A percentile compares a stretch with the other conserved stretches of the same genome.
Evolutionary conservation across 2,888 invertebrate genomes (phyloP).

Genomic region (Caenorhabditis afra): DNA sequence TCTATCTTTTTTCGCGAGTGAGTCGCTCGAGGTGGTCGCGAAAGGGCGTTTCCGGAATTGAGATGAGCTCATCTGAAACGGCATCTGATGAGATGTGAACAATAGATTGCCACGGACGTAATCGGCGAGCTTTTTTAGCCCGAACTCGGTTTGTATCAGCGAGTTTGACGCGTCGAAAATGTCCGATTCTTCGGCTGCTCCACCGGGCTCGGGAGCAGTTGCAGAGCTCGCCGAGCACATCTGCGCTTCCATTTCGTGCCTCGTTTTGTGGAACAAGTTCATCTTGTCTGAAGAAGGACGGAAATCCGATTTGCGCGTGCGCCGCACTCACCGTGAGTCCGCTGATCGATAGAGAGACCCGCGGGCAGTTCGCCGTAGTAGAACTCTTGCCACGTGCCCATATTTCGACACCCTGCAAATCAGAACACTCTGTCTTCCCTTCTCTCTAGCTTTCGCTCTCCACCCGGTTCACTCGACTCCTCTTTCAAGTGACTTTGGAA

Average conservation of each 20-base stretch:
- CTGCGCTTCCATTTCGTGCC: neutral
- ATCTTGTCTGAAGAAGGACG: slow-evolving; percentile 35
- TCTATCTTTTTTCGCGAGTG: slow-evolving; percentile 5
- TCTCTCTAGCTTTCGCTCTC: slow-evolving; percentile 19
- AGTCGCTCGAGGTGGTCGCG: neutral
- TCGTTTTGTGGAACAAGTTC: slow-evolving; percentile 39
- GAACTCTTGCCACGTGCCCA: slow-evolving; percentile 23
- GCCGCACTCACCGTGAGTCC: slow-evolving; percentile 27
- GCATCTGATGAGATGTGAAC: neutral
- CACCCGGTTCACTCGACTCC: neutral
- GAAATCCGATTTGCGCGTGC: slow-evolving; percentile 21
- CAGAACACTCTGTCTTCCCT: neutral
- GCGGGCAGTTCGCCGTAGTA: slow-evolving; percentile 53
- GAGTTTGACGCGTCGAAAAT: slow-evolving; percentile 30
- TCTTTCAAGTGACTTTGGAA: slow-evolving; percentile 27
- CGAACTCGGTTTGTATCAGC: slow-evolving; percentile 42
- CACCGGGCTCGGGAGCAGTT: neutral
- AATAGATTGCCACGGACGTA: neutral
- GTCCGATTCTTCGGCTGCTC: neutral
- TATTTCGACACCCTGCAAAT: slow-evolving; percentile 26
- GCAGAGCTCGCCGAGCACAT: no score
- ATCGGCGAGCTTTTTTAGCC: slow-evolving; percentile 28
- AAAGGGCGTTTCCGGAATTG: slow-evolving; percentile 5
- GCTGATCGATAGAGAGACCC: slow-evolving; percentile 24
- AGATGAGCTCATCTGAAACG: slow-evolving; percentile 24